Conservation (phyloP, 2,113 vertebrate genomes). For the Pseudolaguvia tuberculata region DNA sequence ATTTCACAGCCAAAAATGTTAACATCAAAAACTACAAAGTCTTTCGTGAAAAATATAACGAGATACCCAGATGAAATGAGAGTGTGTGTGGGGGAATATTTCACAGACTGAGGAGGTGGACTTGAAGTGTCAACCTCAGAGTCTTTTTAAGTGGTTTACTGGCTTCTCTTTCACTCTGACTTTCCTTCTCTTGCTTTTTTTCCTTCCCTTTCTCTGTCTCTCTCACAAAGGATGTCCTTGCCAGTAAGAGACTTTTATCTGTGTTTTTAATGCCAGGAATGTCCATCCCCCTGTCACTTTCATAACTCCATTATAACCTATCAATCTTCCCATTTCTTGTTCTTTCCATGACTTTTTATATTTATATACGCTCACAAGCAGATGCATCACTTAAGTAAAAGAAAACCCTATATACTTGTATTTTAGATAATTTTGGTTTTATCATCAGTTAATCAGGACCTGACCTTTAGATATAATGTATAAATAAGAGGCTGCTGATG, state of each 20-base stretch:
- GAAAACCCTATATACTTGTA: neutral
- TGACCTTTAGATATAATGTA: neutral
- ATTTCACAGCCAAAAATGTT: slow-evolving; percentile 34
- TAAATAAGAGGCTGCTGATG: neutral
- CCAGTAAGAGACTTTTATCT: slow-evolving; percentile 72
- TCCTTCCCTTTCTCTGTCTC: slow-evolving; percentile 70
- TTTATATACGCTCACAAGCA: slow-evolving; percentile 8
- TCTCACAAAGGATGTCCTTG: slow-evolving; percentile 71
- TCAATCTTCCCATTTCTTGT: neutral
- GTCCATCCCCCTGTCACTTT: slow-evolving; percentile 47
- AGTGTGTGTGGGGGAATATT: slow-evolving; percentile 51
- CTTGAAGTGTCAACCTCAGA: slow-evolving; percentile 73
- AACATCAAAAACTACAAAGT: slow-evolving; percentile 45
- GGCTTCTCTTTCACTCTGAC: slow-evolving; percentile 70
- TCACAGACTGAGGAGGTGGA: slow-evolving; percentile 62
- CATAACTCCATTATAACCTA: slow-evolving; percentile 16
- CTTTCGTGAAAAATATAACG: slow-evolving; percentile 39
- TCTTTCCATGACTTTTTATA: neutral
- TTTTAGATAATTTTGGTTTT: neutral
- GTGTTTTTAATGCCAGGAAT: slow-evolving; percentile 70
- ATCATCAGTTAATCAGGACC: neutral
- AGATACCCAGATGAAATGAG: slow-evolving; percentile 50
- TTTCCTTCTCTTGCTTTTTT: slow-evolving; percentile 64
- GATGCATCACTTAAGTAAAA: neutral
- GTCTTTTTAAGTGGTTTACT: slow-evolving; percentile 72